These are phyloP conservation scores for Scaptomyza cyrtandrae DNA, from an alignment of 2,888 invertebrate genomes.

Conservation along the genomic window DNA sequence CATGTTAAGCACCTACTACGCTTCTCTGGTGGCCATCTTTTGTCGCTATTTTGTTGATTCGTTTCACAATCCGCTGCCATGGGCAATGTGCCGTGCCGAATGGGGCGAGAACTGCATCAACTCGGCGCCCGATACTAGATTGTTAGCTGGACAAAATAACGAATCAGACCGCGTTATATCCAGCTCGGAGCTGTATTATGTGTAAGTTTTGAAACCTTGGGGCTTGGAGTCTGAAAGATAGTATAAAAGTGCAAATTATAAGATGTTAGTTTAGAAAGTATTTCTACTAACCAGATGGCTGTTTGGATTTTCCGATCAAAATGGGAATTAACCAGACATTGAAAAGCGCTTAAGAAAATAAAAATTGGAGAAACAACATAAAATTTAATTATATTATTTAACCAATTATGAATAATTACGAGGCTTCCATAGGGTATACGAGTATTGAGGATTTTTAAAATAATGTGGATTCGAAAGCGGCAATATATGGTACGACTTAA, in stretches of 20 bases:
- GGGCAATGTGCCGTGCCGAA: constrained; percentile 86
- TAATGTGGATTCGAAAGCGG: no score
- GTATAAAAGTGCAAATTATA: neutral
- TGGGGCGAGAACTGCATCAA: constrained; percentile 85
- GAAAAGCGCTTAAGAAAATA: no score
- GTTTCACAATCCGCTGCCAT: constrained; percentile 87
- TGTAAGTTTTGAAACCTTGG: constrained; percentile 83
- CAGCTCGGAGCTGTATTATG: constrained; percentile 86
- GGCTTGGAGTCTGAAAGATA: neutral
- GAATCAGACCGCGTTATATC: constrained; percentile 79
- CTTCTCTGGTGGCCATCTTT: constrained; percentile 86
- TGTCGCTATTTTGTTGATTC: constrained; percentile 87
- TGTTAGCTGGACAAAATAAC: constrained; percentile 34
- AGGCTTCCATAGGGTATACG: no score
- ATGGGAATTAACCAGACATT: no score
- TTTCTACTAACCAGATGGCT: no score
- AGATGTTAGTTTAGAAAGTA: neutral
- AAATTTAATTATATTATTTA: no score
- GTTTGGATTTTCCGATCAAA: no score
- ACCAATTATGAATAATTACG: no score
- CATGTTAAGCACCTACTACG: constrained; percentile 88
- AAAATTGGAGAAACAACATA: no score
- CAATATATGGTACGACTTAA: no score
- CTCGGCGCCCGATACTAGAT: constrained; percentile 59
- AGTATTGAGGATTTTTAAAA: no score